Conservation (phyloP, 2,113 vertebrate genomes). For the Pseudopipra pipra region DNA sequence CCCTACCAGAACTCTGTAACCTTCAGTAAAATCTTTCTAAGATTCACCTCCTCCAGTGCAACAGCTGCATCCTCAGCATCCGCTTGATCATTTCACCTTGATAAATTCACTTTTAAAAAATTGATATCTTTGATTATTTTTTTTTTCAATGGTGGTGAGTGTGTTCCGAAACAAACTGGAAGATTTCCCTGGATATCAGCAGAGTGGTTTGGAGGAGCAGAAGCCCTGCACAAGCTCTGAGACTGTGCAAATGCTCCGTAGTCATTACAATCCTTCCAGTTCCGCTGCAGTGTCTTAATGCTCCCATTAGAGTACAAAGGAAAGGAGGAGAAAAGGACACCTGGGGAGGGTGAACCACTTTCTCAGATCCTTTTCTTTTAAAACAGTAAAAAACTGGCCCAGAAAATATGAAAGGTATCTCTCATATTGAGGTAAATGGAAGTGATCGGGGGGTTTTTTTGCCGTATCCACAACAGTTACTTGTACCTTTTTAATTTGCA, state of each 20-base stretch:
- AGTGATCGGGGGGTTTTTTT: neutral
- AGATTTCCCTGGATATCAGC: neutral
- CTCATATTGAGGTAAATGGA: neutral
- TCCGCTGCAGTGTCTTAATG: neutral
- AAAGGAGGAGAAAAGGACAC: neutral
- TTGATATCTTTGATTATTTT: neutral
- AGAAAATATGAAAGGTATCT: neutral
- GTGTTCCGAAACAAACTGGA: neutral
- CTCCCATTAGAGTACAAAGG: neutral
- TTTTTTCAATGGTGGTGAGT: neutral
- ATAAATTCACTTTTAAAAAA: neutral
- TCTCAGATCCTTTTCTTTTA: neutral
- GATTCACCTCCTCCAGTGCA: neutral
- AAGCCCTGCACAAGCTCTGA: neutral
- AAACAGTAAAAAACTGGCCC: neutral
- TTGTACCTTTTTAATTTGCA: constrained; percentile 23
- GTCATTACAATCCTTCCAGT: neutral
- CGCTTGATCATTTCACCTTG: neutral
- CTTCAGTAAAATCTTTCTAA: neutral
- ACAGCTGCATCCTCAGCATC: neutral
- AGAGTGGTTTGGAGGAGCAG: neutral
- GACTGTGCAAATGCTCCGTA: neutral
- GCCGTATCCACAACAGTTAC: neutral
- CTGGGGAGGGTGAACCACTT: neutral
- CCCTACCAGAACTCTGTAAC: neutral